phyloP scores from a whole-genome alignment of 2,797 vertebrate genomes.

The Orientallactaga sibirica region DNA sequence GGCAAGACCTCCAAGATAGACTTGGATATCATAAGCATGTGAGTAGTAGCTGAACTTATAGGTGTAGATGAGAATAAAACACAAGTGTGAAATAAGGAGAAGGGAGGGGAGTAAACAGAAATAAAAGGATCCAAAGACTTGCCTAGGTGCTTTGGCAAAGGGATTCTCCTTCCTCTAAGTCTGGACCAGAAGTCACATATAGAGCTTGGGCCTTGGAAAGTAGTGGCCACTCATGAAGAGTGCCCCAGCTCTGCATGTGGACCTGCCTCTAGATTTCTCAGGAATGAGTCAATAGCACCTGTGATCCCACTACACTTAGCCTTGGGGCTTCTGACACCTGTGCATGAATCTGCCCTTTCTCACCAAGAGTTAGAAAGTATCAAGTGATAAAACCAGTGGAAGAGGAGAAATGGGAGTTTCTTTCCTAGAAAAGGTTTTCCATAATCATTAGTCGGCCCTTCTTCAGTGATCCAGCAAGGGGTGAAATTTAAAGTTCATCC shows the following conservation, averaged over 20 bases:
- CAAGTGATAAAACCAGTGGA: conserved; percentile 14
- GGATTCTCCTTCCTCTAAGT: neutral
- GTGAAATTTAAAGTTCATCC: neutral
- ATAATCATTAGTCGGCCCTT: neutral
- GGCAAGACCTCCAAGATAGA: neutral
- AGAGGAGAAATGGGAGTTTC: neutral
- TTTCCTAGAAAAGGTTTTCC: neutral
- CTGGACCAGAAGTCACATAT: neutral
- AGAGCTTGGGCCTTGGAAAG: neutral
- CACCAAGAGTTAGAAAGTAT: neutral
- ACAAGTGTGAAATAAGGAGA: neutral
- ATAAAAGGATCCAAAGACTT: neutral
- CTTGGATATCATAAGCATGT: neutral
- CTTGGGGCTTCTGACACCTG: neutral
- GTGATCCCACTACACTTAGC: neutral
- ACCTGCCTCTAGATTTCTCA: neutral
- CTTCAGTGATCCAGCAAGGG: neutral
- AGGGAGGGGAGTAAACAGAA: neutral
- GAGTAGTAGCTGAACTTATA: neutral
- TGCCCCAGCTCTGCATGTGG: neutral
- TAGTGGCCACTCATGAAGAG: neutral
- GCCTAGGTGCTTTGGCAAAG: neutral
- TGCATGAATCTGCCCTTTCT: conserved; percentile 14
- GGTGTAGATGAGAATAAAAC: neutral
- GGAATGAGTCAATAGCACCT: neutral